Percentiles rank a stretch among this genome's conserved stretches.
phyloP scores from a whole-genome alignment of 2,888 invertebrate genomes.

The Emesis russula region DNA sequence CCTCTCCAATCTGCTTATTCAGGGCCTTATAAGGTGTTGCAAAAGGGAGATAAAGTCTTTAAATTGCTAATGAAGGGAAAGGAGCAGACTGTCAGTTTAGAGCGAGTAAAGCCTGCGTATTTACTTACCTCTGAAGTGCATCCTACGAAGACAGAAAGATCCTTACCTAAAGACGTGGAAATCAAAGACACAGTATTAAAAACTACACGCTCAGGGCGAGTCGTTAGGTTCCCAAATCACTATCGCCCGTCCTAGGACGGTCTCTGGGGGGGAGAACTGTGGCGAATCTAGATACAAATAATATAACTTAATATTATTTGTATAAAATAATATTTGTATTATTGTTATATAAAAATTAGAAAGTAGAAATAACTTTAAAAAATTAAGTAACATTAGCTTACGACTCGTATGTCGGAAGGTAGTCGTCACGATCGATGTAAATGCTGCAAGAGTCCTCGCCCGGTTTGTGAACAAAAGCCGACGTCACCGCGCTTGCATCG shows the following conservation, averaged over 20 bases:
- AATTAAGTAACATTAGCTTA: too few species aligned
- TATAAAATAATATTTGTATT: too few species aligned
- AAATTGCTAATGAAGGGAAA: slow-evolving; percentile 56
- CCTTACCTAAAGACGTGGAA: not conserved
- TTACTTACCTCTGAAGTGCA: slow-evolving; percentile 38
- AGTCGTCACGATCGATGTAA: too few species aligned
- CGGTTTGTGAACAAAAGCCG: too few species aligned
- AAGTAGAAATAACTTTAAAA: too few species aligned
- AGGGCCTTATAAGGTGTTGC: slow-evolving; percentile 67
- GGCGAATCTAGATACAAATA: not conserved
- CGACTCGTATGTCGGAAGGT: too few species aligned
- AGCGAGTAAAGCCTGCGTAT: slow-evolving; percentile 83
- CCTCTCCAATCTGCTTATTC: slow-evolving; percentile 52
- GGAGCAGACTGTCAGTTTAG: slow-evolving; percentile 66
- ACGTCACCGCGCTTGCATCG: too few species aligned
- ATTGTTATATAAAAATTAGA: too few species aligned
- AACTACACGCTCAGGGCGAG: slow-evolving; percentile 20
- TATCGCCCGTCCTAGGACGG: slow-evolving; percentile 22
- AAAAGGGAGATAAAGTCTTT: slow-evolving; percentile 45
- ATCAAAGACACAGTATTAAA: too few species aligned
- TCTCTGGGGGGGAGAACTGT: slow-evolving; percentile 28
- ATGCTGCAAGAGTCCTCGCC: too few species aligned
- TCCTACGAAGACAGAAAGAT: not conserved
- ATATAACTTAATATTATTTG: too few species aligned
- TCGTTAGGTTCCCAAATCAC: slow-evolving; percentile 19